Evolutionary conservation across 2,888 invertebrate species (phyloP), one percentile per base, ranked within the genome.

Genomic region (Machimus rusticus): DNA sequence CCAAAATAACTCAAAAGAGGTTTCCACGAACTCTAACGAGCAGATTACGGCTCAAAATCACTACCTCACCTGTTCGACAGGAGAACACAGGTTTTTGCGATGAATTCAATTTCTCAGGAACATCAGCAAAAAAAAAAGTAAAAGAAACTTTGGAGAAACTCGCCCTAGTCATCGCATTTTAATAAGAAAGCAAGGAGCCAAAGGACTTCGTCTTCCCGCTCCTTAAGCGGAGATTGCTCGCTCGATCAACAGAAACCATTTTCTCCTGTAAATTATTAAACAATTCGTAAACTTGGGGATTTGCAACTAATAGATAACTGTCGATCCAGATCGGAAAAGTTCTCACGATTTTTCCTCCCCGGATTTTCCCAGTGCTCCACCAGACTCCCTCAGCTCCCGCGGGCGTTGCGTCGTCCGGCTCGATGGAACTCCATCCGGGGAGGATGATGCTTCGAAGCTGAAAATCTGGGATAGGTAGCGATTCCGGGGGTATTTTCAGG

Each of bases 291-390:
- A 79, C 46, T 79, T 79, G 23, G 28, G 8, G 51, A 79, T 79
- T 79, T 79, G 31, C 46, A 79, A 79, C 79, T 79, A 79, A 79
- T 79, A 51, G 51, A 46, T 46, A 51, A 46, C 79, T 79, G 79
- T 79, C 46, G 31, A 79, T 79, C 51, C 51, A 79, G 51, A 46
- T 79, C 51, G 79, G 51, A 79, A 79, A 46, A 79, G 51, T 79
- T 79, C 51, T 28, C n/a, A 46, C 51, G 79, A 79, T 23, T 79
- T 31, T 79, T 5, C 28, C 51, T 14, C 43, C 39, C 37, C 37
- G 9, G 23, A 57, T 57, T 19, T 66, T 66, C 66, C 14, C 5
- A 28, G 28, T 12, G 28, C 66, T 28, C 23, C 66, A 2, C 23
- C 66, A 2, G 9, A 19, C 28, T 12, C 28, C 23, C 66, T 23